These are phyloP conservation scores for Nothoprocta pentlandii DNA, from an alignment of 2,113 vertebrate species.

Conservation along the genomic window DNA sequence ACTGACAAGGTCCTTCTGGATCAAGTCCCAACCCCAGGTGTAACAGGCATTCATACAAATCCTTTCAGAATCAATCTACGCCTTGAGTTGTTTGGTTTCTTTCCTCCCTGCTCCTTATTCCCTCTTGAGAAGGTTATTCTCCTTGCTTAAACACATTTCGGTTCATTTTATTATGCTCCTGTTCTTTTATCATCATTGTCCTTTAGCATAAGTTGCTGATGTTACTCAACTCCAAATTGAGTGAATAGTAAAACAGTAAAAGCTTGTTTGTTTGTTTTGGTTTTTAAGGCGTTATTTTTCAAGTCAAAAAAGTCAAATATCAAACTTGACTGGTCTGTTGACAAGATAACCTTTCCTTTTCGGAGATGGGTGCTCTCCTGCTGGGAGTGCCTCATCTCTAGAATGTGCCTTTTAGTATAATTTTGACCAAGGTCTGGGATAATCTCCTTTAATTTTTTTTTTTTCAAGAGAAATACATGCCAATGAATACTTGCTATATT, in stretches of 20 bases:
- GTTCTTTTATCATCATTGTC: not conserved
- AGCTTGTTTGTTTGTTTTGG: too few relatives aligned
- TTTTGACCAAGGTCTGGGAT: not conserved
- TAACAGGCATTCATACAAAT: not conserved
- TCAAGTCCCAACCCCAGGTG: not conserved
- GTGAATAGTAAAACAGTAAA: not conserved
- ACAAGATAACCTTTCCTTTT: not conserved
- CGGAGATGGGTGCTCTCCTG: not conserved
- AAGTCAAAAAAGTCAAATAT: not conserved
- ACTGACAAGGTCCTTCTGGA: not conserved
- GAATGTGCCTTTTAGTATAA: not conserved
- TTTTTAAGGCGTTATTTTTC: not conserved
- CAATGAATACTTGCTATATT: not conserved
- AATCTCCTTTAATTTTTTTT: not conserved
- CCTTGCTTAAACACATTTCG: not conserved
- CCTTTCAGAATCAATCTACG: not conserved
- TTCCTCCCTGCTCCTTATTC: not conserved
- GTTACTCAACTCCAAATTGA: not conserved
- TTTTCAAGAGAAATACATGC: not conserved
- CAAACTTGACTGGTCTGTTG: not conserved
- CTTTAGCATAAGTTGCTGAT: not conserved
- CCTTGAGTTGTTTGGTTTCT: not conserved
- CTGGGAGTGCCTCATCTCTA: not conserved
- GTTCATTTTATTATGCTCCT: not conserved
- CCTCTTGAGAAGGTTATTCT: not conserved